Evolutionary conservation across 1,140 invertebrate genomes (phyloP).

Genomic region (Drosophila kurseongensis): DNA sequence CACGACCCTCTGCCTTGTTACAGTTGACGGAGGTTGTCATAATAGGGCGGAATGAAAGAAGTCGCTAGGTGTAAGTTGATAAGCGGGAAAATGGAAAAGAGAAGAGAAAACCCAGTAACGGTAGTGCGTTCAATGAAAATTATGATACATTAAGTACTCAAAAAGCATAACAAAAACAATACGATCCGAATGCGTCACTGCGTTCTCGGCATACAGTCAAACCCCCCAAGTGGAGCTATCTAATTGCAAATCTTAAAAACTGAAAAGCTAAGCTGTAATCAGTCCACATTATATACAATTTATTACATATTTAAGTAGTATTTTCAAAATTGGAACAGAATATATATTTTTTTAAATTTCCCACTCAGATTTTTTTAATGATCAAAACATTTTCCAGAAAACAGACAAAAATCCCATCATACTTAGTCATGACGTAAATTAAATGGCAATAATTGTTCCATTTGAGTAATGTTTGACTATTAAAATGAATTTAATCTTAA

Average conservation of each 20-base stretch:
- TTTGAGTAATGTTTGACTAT: neutral
- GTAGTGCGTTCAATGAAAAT: constrained; percentile 51
- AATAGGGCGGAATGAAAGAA: constrained; percentile 21
- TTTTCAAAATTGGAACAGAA: too few relatives aligned
- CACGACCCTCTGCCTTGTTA: constrained; percentile 17
- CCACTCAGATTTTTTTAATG: too few relatives aligned
- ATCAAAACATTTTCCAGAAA: too few relatives aligned
- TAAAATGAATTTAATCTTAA: neutral
- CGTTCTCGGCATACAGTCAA: constrained; percentile 4
- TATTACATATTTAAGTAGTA: too few relatives aligned
- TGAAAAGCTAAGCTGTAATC: neutral
- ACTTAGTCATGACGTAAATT: too few relatives aligned
- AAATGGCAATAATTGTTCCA: too few relatives aligned
- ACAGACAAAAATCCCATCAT: too few relatives aligned
- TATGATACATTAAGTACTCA: constrained; percentile 42
- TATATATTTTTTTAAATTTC: too few relatives aligned
- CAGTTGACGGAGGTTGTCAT: constrained; percentile 46
- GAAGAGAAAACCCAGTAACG: constrained; percentile 8
- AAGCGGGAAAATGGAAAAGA: neutral
- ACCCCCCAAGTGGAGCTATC: neutral
- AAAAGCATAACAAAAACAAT: constrained; percentile 50
- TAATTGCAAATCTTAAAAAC: neutral
- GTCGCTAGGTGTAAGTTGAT: constrained; percentile 36
- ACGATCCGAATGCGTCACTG: constrained; percentile 43
- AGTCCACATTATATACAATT: too few relatives aligned